Percentiles rank a stretch among this genome's conserved stretches.
Conservation (phyloP, 2,888 invertebrate genomes). For the Phaonia tiefii region DNA sequence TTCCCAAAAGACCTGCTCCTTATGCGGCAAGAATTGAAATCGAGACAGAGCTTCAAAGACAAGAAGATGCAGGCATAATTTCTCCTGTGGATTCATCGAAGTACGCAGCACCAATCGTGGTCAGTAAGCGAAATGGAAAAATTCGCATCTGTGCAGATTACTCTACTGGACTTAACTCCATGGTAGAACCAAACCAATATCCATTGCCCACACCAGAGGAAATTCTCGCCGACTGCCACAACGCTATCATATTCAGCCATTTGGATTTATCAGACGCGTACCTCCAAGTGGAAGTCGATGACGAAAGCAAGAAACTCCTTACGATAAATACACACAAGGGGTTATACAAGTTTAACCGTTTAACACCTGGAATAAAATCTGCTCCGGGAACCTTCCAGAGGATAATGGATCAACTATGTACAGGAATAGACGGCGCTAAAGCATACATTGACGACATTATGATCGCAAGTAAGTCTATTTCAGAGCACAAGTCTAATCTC, state of each 20-base stretch:
- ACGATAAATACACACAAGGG: slow-evolving; percentile 64
- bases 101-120: slow-evolving; percentile 67
- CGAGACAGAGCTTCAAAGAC: slow-evolving; percentile 60
- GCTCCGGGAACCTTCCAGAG: slow-evolving; percentile 66
- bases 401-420: slow-evolving; percentile 59
- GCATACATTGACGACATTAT: slow-evolving; percentile 66
- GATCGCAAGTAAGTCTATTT: slow-evolving; percentile 38
- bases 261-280: slow-evolving; percentile 67
- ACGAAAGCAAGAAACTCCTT: slow-evolving; percentile 57
- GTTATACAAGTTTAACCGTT: slow-evolving; percentile 53
- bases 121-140: slow-evolving; percentile 53
- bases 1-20: slow-evolving; percentile 63
- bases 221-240: slow-evolving; percentile 58
- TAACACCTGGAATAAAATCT: slow-evolving; percentile 66
- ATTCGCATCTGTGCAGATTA: slow-evolving; percentile 68
- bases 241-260: slow-evolving; percentile 55
- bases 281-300: slow-evolving; percentile 66
- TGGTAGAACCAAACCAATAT: slow-evolving; percentile 64
- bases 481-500: slow-evolving; percentile 30
- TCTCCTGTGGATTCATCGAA: slow-evolving; percentile 61
- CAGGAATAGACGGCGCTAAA: slow-evolving; percentile 47
- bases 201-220: slow-evolving; percentile 67
- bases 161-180: slow-evolving; percentile 65
- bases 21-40: slow-evolving; percentile 24
- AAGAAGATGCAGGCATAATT: slow-evolving; percentile 57